Evolutionary conservation across 2,888 invertebrate genomes (phyloP), one percentile per base, ranked within the genome.

Genomic region (Chymomyza amoena): DNA sequence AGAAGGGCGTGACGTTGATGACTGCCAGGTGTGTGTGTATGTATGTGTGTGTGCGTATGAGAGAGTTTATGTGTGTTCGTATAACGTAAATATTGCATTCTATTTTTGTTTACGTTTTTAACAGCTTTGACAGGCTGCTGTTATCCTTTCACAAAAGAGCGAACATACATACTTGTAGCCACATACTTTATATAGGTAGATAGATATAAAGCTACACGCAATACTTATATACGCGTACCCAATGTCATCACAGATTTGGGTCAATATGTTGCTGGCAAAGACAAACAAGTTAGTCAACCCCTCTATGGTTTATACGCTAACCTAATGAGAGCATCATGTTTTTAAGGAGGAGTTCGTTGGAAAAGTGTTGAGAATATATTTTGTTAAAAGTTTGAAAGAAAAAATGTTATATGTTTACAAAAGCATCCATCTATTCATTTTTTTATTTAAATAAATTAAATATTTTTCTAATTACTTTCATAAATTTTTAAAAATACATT

Each of bases 31-130:
- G 36, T 61, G n/a, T 61, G 6, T 71, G 65, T 61, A 51, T 63
- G 50, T 50, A 69, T 70, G 65, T 62, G 36, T 45, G 66, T 7
- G 52, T 36, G 52, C 62, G 62, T 39, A 20, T 50, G 20, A 45
- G 32, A 32, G 52, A 61, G 62, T 52, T n/a, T n/a, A 25, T 57
- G 10, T 57, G 36, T 64, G 69, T 50, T 32, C 60, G 32, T 45
- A 45, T 71, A 36, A 67, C 69, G 77, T 77, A 83, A 82, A 80
- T 81, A 83, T 75, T 83, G 87, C 75, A 84, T 77, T 84, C 84
- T 84, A 78, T 81, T 87, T 76, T 76, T 85, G 83, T 83, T 85
- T 85, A 80, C 87, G 80, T 87, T 87, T 84, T 85, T 83, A 87
- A 87, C 83, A 87, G 85, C 75, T 77, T 75, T 75, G 84, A 76